Evolutionary conservation across 2,797 vertebrate species (phyloP).

Genomic region (Coccyzus lansbergi): DNA sequence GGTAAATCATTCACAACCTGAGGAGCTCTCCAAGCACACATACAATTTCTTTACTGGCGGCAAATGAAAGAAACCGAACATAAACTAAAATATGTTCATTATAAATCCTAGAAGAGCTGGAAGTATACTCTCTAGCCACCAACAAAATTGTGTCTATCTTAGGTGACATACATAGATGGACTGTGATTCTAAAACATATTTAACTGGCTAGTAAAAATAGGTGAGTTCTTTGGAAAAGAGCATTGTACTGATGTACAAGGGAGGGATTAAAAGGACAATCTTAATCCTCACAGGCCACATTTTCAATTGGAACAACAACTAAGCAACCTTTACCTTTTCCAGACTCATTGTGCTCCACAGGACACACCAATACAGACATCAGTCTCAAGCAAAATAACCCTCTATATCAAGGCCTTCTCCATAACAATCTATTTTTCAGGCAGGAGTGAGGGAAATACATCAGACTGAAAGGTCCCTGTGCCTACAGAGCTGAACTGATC

Average conservation of each 20-base stretch:
- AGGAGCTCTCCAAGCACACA: not conserved
- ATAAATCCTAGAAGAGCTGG: not conserved
- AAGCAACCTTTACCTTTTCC: not conserved
- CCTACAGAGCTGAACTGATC: not conserved
- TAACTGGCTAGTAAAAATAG: not conserved
- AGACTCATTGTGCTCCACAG: not conserved
- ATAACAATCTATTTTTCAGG: not conserved
- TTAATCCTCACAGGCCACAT: not conserved
- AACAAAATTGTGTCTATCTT: not conserved
- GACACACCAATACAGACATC: not conserved
- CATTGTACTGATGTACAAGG: not conserved
- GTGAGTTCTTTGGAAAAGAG: not conserved
- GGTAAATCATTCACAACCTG: conserved; percentile 26
- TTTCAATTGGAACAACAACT: not conserved
- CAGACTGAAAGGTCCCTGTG: not conserved
- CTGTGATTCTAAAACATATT: not conserved
- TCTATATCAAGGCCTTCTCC: not conserved
- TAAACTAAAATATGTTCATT: conserved; percentile 23
- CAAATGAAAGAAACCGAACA: conserved; percentile 36
- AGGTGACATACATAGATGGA: not conserved
- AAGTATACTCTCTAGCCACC: not conserved
- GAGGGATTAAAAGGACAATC: not conserved
- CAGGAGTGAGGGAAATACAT: not conserved
- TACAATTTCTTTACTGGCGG: conserved; percentile 13
- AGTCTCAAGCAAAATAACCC: not conserved